Evolutionary conservation across 2,797 vertebrate species (phyloP).

Genomic region (Muraenolepis orangiensis): DNA sequence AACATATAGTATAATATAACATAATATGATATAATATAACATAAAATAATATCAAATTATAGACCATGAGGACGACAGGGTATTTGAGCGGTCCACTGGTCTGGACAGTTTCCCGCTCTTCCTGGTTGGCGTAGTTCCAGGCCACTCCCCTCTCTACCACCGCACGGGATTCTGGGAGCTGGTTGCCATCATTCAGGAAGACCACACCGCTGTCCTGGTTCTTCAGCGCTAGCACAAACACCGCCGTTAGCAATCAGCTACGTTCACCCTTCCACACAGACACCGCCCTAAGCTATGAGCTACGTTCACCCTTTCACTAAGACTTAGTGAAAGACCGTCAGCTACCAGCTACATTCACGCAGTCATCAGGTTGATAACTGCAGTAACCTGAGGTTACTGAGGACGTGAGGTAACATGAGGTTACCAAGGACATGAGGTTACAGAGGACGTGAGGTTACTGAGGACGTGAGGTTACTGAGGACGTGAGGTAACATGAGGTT

Average conservation of each 20-base stretch:
- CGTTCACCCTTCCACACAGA: background rate
- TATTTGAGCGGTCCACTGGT: constrained; percentile 85
- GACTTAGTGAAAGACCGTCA: too few species aligned
- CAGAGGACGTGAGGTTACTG: too few species aligned
- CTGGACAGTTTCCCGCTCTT: constrained; percentile 83
- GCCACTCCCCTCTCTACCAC: constrained; percentile 89
- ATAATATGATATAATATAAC: background rate
- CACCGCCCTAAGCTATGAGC: too few species aligned
- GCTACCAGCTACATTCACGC: too few species aligned
- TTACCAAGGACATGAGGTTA: too few species aligned
- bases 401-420: too few species aligned
- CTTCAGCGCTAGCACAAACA: constrained; percentile 73
- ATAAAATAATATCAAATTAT: background rate
- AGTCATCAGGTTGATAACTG: too few species aligned
- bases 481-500: too few species aligned
- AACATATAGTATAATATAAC: background rate
- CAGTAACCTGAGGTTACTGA: too few species aligned
- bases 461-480: too few species aligned
- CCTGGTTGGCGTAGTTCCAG: constrained; percentile 88
- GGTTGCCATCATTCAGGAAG: constrained; percentile 84
- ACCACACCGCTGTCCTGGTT: constrained; percentile 84
- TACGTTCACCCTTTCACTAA: too few species aligned
- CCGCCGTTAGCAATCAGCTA: background rate
- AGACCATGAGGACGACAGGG: constrained; percentile 80
- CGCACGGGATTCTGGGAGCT: constrained; percentile 78